Percentiles rank a stretch among this genome's conserved stretches.
These are phyloP conservation scores for Calosoma granatense DNA, from an alignment of 1,140 invertebrate genomes.

Conservation along the genomic window DNA sequence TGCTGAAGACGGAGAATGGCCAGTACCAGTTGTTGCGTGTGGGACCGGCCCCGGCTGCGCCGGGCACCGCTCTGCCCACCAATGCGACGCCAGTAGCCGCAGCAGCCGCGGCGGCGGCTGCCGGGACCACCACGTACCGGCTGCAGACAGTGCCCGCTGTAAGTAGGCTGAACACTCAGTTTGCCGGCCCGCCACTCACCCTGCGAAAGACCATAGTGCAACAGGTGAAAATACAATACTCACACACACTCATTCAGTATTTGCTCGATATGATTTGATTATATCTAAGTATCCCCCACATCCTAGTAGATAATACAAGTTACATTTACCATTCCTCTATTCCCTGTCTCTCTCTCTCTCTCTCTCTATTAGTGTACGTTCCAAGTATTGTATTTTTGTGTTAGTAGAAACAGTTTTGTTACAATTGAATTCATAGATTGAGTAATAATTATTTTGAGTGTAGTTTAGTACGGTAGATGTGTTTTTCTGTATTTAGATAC, in stretches of 20 bases:
- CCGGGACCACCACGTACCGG: conserved; percentile 36
- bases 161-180: conserved; percentile 46
- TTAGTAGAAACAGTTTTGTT: too few relatives aligned
- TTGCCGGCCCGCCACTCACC: conserved; percentile 47
- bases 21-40: conserved; percentile 85
- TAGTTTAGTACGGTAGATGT: too few relatives aligned
- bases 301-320: too few relatives aligned
- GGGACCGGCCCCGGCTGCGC: conserved; percentile 54
- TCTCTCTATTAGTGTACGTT: too few relatives aligned
- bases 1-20: conserved; percentile 91
- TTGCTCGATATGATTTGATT: conserved; percentile 18
- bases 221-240: conserved; percentile 26
- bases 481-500: too few relatives aligned
- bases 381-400: too few relatives aligned
- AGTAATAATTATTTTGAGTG: too few relatives aligned
- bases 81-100: conserved; percentile 43
- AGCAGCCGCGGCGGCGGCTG: too few relatives aligned
- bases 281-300: too few relatives aligned
- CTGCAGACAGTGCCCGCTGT: conserved; percentile 45
- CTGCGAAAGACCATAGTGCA: conserved; percentile 43
- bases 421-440: too few relatives aligned
- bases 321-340: too few relatives aligned
- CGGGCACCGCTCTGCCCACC: conserved; percentile 47
- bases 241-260: conserved; percentile 12
- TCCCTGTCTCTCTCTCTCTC: too few relatives aligned